Conservation (phyloP, 1,140 invertebrate genomes). For the Drosophila murphyi region DNA sequence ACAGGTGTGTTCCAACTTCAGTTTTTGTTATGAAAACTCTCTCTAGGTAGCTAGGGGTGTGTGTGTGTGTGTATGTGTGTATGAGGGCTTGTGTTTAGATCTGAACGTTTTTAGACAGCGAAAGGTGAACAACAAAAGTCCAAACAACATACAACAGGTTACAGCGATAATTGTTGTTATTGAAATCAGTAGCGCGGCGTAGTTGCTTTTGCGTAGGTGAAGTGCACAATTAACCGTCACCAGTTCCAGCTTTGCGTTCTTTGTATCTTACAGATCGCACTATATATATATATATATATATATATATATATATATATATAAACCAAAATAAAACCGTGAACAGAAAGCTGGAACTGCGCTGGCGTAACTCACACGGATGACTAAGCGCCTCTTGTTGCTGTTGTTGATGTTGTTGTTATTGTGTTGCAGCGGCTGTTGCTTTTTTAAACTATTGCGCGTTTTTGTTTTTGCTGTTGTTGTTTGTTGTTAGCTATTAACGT, state of each 20-base stretch:
- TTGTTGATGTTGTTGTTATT: constrained; percentile 50
- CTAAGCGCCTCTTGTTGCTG: constrained; percentile 62
- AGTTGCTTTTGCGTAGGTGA: constrained; percentile 51
- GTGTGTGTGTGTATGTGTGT: not conserved
- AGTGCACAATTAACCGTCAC: constrained; percentile 44
- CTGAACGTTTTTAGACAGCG: constrained; percentile 32
- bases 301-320: too few relatives aligned
- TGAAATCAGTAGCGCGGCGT: constrained; percentile 66
- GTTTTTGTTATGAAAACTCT: constrained; percentile 7
- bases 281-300: too few relatives aligned
- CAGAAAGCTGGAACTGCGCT: constrained; percentile 47
- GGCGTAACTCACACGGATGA: constrained; percentile 74
- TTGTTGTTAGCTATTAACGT: constrained; percentile 58
- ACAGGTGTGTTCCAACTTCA: constrained; percentile 41
- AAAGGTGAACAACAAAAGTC: constrained; percentile 47
- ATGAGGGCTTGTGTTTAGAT: constrained; percentile 1
- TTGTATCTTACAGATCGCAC: constrained; percentile 31
- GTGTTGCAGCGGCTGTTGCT: constrained; percentile 47
- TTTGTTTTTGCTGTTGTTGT: constrained; percentile 10
- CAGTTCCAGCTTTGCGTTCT: constrained; percentile 7
- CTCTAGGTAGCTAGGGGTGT: not conserved
- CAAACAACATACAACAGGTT: constrained; percentile 50
- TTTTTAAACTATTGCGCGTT: constrained; percentile 45
- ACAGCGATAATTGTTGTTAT: constrained; percentile 20
- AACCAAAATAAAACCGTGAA: not conserved